Conservation (phyloP, 2,888 invertebrate species). For the Trilocha varians region DNA sequence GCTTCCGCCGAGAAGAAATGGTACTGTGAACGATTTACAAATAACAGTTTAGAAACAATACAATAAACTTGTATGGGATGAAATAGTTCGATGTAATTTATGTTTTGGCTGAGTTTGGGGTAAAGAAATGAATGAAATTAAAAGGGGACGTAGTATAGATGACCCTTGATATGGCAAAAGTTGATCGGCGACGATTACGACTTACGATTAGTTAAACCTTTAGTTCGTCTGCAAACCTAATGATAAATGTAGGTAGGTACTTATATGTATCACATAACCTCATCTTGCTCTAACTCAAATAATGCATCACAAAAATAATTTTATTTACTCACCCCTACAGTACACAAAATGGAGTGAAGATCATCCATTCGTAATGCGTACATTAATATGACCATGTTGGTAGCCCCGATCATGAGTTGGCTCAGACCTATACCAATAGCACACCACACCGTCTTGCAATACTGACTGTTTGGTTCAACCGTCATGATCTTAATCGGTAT, state of each 20-base stretch:
- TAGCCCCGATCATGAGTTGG: slow-evolving; percentile 29
- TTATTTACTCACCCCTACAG: slow-evolving; percentile 25
- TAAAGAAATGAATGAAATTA: too few species aligned
- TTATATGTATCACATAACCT: too few species aligned
- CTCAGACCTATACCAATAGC: slow-evolving; percentile 23
- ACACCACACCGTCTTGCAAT: slow-evolving; percentile 27
- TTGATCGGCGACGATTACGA: too few species aligned
- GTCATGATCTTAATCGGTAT: slow-evolving; percentile 25
- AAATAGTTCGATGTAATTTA: too few species aligned
- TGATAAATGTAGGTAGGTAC: too few species aligned
- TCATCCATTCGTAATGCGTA: slow-evolving; percentile 21
- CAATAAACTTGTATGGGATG: background rate
- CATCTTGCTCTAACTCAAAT: too few species aligned
- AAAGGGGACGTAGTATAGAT: too few species aligned
- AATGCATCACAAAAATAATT: background rate
- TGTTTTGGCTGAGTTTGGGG: too few species aligned
- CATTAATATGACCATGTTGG: slow-evolving; percentile 22
- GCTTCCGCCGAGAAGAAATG: slow-evolving; percentile 40
- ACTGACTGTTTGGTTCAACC: slow-evolving; percentile 23
- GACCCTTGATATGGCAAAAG: too few species aligned
- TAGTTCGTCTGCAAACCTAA: too few species aligned
- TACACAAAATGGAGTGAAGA: slow-evolving; percentile 23
- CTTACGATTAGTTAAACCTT: too few species aligned
- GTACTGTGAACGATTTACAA: slow-evolving; percentile 24
- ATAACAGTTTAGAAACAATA: background rate